These are phyloP conservation scores for Pica pica DNA, from an alignment of 2,113 vertebrate genomes.

Conservation along the genomic window DNA sequence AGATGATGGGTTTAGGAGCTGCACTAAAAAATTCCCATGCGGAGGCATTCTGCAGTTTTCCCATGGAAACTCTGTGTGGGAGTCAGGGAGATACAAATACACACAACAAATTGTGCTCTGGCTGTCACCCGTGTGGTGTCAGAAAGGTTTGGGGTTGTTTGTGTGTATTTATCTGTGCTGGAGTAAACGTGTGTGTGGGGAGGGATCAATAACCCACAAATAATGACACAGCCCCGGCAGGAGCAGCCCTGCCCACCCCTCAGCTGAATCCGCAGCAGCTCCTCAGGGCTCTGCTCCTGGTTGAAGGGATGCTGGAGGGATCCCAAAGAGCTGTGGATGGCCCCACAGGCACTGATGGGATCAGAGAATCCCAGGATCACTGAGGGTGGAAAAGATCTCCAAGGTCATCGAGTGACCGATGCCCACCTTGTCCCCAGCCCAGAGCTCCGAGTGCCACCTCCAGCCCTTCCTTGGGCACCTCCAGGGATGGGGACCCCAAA, in stretches of 20 bases:
- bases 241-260: not conserved
- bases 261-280: not conserved
- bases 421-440: not conserved
- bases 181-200: not conserved
- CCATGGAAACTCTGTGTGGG: slow-evolving; percentile 34
- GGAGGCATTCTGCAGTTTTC: slow-evolving; percentile 38
- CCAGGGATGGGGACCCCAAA: not conserved
- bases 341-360: not conserved
- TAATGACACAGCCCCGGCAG: not conserved
- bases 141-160: not conserved
- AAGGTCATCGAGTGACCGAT: accelerated
- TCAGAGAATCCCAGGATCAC: accelerated
- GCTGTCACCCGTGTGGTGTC: not conserved
- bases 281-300: not conserved
- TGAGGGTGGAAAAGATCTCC: not conserved
- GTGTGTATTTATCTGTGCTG: not conserved
- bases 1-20: slow-evolving; percentile 34
- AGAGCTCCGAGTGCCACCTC: not conserved
- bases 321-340: not conserved
- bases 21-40: slow-evolving; percentile 44
- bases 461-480: accelerated
- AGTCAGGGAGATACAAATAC: not conserved
- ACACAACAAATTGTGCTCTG: not conserved
- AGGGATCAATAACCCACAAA: not conserved
- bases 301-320: not conserved